Conservation (phyloP, 2,113 vertebrate genomes). For the Stercorarius parasiticus region DNA sequence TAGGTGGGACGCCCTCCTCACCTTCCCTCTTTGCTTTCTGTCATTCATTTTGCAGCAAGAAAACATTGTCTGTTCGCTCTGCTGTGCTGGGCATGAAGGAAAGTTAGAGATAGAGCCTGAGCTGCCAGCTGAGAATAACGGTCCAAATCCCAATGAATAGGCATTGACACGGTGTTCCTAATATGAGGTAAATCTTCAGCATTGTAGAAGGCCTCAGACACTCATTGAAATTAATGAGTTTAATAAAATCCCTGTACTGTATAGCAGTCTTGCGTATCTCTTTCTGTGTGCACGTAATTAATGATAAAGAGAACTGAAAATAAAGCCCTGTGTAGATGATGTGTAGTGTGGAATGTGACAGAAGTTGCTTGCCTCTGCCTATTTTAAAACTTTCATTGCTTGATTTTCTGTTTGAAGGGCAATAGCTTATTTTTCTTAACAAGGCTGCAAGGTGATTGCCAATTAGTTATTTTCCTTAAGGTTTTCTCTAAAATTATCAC, state of each 20-base stretch:
- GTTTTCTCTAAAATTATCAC: neutral
- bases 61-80: neutral
- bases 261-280: neutral
- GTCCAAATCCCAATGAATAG: neutral
- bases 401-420: neutral
- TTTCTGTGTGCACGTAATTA: neutral
- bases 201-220: neutral
- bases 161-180: neutral
- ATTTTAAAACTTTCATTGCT: conserved; percentile 21
- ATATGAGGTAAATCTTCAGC: neutral
- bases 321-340: neutral
- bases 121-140: neutral
- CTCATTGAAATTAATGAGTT: neutral
- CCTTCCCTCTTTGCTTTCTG: neutral
- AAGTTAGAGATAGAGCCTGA: neutral
- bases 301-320: neutral
- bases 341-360: neutral
- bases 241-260: neutral
- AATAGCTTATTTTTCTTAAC: neutral
- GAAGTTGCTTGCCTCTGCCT: neutral
- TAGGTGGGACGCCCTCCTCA: neutral
- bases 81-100: neutral
- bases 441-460: neutral
- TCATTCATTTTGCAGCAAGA: neutral
- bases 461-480: neutral